Evolutionary conservation across 2,888 invertebrate genomes (phyloP).

Genomic region (Diploptera punctata): DNA sequence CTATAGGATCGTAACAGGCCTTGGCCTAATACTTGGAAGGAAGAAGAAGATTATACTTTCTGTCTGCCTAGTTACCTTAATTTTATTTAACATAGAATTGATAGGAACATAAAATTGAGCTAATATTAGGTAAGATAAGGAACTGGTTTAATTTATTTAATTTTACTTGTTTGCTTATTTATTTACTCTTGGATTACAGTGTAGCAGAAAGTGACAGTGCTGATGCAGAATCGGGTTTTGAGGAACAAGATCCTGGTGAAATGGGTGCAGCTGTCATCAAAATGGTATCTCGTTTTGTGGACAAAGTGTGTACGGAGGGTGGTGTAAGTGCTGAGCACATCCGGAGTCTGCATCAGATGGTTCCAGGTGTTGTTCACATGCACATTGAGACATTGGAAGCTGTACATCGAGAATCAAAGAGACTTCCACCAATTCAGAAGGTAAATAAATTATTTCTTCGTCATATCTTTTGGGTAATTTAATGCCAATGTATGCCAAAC

Average conservation of each 20-base stretch:
- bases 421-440: slow-evolving; percentile 95
- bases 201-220: slow-evolving; percentile 93
- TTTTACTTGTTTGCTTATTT: too few species aligned
- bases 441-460: too few species aligned
- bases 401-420: slow-evolving; percentile 91
- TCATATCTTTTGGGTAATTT: too few species aligned
- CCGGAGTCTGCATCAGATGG: slow-evolving; percentile 92
- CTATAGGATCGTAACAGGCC: too few species aligned
- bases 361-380: slow-evolving; percentile 96
- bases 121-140: too few species aligned
- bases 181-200: slow-evolving; percentile 65
- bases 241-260: slow-evolving; percentile 88
- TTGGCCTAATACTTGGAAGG: too few species aligned
- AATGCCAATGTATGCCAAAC: too few species aligned
- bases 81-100: too few species aligned
- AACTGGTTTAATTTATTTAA: too few species aligned
- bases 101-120: too few species aligned
- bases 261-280: slow-evolving; percentile 86
- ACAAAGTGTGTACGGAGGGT: slow-evolving; percentile 94
- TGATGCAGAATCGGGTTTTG: slow-evolving; percentile 93
- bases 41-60: too few species aligned
- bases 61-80: too few species aligned
- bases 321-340: slow-evolving; percentile 93
- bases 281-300: slow-evolving; percentile 90
- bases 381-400: slow-evolving; percentile 95